Evolutionary conservation across 2,797 vertebrate genomes (phyloP).

Genomic region (Epinephelus malabaricus): DNA sequence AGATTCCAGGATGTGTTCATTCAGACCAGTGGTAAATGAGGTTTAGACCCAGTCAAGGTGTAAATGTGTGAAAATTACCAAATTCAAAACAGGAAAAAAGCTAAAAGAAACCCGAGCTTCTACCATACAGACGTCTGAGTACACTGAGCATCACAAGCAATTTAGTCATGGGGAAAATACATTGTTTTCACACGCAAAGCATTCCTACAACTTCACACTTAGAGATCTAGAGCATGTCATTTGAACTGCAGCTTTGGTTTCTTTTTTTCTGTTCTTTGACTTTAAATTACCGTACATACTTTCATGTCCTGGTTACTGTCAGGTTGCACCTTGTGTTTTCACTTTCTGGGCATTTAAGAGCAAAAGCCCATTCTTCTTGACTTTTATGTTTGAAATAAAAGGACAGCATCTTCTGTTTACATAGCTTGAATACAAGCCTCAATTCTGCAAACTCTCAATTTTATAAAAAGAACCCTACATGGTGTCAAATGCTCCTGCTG

Average conservation of each 20-base stretch:
- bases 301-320: conserved; percentile 61
- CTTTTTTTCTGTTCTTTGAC: conserved; percentile 49
- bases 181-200: conserved; percentile 5
- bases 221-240: conserved; percentile 5
- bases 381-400: conserved; percentile 28
- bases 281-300: conserved; percentile 45
- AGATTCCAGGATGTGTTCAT: conserved; percentile 41
- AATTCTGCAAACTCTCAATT: conserved; percentile 17
- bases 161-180: background rate
- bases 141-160: background rate
- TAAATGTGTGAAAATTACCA: conserved; percentile 33
- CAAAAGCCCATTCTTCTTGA: conserved; percentile 22
- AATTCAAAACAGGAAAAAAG: conserved; percentile 31
- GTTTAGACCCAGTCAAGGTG: conserved; percentile 21
- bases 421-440: conserved; percentile 12
- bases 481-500: background rate
- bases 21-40: conserved; percentile 9
- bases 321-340: conserved; percentile 53
- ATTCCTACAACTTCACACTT: conserved; percentile 18
- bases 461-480: background rate
- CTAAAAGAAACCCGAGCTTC: background rate
- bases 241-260: conserved; percentile 40
- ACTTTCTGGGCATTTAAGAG: conserved; percentile 61
- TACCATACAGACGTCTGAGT: background rate
- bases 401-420: conserved; percentile 27